Evolutionary conservation across 2,888 invertebrate genomes (phyloP).

Genomic region (Autographa gamma): DNA sequence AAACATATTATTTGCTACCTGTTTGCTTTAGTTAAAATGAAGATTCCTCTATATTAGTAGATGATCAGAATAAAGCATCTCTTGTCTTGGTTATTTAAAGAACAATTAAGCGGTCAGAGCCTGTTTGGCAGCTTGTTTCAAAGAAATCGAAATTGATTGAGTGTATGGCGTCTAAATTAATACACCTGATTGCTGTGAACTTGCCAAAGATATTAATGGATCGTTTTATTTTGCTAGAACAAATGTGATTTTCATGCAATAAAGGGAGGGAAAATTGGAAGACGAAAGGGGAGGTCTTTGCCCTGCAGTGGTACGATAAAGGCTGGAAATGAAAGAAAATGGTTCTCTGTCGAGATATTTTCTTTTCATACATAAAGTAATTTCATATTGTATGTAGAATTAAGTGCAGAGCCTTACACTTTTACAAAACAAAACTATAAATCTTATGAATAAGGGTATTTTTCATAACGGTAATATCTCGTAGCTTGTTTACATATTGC

Average conservation of each 20-base stretch:
- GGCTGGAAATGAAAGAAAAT: too few species aligned
- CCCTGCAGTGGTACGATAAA: too few species aligned
- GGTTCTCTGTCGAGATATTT: background rate
- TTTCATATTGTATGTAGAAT: background rate
- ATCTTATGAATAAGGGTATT: slow-evolving; percentile 34
- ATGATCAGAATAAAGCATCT: background rate
- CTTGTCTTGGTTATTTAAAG: slow-evolving; percentile 15
- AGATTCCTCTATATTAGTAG: background rate
- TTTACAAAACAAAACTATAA: slow-evolving; percentile 49
- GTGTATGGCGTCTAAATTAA: slow-evolving; percentile 44
- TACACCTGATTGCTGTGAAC: slow-evolving; percentile 18
- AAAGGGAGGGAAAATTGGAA: too few species aligned
- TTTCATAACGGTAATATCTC: slow-evolving; percentile 20
- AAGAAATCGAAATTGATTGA: slow-evolving; percentile 36
- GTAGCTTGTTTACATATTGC: slow-evolving; percentile 42
- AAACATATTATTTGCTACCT: too few species aligned
- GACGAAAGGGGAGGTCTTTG: too few species aligned
- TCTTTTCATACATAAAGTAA: background rate
- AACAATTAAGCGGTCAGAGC: slow-evolving; percentile 35
- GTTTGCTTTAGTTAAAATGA: too few species aligned
- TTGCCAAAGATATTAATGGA: slow-evolving; percentile 36
- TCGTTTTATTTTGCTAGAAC: background rate
- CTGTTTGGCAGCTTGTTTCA: slow-evolving; percentile 15
- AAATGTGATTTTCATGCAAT: too few species aligned
- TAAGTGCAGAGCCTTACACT: slow-evolving; percentile 12